Percentiles rank a stretch among this genome's conserved stretches.
Evolutionary conservation across 2,113 vertebrate species (phyloP).

Genomic region (Prionailurus viverrinus): DNA sequence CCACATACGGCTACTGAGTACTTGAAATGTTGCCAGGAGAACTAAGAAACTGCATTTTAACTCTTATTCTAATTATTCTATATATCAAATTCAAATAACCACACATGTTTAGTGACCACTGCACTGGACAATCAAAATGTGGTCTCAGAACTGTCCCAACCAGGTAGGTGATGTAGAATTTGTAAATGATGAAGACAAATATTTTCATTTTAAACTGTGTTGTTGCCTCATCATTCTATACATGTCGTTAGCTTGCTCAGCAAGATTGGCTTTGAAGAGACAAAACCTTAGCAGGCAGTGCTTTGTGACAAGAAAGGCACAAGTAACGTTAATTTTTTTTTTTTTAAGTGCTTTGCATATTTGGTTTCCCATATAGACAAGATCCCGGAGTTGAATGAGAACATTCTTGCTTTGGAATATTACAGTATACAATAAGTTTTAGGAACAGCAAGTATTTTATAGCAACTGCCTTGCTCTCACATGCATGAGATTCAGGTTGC

Average conservation of each 20-base stretch:
- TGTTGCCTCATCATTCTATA: background rate
- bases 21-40: background rate
- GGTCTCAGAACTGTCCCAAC: background rate
- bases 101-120: background rate
- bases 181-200: background rate
- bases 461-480: background rate
- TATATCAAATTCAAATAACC: background rate
- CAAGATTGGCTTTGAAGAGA: background rate
- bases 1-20: background rate
- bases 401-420: background rate
- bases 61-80: background rate
- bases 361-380: slow-evolving; percentile 10
- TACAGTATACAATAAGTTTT: background rate
- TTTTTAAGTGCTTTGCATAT: background rate
- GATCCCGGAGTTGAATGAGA: background rate
- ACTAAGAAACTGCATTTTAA: slow-evolving; percentile 11
- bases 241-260: background rate
- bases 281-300: background rate
- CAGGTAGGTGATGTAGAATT: background rate
- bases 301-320: background rate
- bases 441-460: background rate
- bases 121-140: background rate
- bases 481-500: background rate
- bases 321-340: background rate
- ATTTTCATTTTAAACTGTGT: background rate